Conservation (phyloP, 2,888 invertebrate genomes). For the Drosophila anceps region DNA sequence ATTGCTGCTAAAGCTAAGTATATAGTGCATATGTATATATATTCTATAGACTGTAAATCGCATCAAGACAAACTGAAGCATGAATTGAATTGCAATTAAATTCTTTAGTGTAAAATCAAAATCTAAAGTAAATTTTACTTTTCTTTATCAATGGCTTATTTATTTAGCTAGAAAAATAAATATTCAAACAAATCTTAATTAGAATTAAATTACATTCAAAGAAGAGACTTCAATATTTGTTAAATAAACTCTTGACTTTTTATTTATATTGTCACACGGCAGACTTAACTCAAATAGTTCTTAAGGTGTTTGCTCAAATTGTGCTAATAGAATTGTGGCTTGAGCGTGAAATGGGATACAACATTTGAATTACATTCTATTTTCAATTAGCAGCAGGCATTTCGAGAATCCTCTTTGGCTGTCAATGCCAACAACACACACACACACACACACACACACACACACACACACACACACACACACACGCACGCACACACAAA, state of each 20-base stretch:
- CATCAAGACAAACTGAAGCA: background rate
- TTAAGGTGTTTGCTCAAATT: background rate
- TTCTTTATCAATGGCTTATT: background rate
- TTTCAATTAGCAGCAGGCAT: conserved; percentile 20
- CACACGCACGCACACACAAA: background rate
- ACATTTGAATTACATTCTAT: conserved; percentile 12
- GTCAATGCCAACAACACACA: conserved; percentile 23
- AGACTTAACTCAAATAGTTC: background rate
- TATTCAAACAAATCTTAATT: background rate
- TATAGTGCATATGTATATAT: too few relatives aligned
- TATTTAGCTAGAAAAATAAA: background rate
- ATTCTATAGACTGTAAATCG: background rate
- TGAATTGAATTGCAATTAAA: background rate
- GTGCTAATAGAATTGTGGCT: background rate
- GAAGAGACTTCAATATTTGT: too few relatives aligned
- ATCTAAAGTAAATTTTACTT: background rate
- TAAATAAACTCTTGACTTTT: too few relatives aligned
- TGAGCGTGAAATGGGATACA: conserved; percentile 24
- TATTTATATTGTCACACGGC: background rate
- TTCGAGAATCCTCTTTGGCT: conserved; percentile 5
- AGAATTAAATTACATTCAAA: background rate
- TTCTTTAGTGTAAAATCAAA: background rate
- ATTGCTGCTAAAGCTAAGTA: background rate
- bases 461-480: background rate
- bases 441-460: background rate